These are phyloP conservation scores for Hippocampus kuda DNA, from an alignment of 2,797 vertebrate species.

Conservation along the genomic window DNA sequence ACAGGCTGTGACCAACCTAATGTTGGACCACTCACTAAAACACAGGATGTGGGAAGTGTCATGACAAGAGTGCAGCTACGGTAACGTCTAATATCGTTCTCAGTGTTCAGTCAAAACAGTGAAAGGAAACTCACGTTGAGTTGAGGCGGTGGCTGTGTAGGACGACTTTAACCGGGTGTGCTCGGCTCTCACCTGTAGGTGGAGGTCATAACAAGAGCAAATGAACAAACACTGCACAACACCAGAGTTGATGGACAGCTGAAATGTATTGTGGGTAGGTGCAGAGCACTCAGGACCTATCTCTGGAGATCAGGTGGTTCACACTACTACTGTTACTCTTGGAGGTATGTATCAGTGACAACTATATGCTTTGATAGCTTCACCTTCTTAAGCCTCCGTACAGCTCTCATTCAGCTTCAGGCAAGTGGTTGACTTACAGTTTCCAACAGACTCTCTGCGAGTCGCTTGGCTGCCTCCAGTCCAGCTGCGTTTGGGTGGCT, in stretches of 20 bases:
- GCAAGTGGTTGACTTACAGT: conserved; percentile 56
- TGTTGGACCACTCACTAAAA: conserved; percentile 38
- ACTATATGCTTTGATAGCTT: conserved; percentile 51
- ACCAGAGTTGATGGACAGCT: not conserved
- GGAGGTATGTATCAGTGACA: conserved; percentile 65
- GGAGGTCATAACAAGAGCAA: not conserved
- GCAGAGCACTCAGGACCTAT: conserved; percentile 53
- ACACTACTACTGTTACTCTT: conserved; percentile 54
- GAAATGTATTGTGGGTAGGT: conserved; percentile 50
- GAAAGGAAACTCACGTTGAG: conserved; percentile 58
- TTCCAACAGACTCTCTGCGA: conserved; percentile 71
- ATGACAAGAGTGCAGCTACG: conserved; percentile 27
- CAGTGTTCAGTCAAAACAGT: conserved; percentile 13
- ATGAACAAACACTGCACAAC: conserved; percentile 4
- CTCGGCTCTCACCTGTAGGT: conserved; percentile 62
- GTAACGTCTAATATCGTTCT: conserved; percentile 8
- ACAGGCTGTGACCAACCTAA: conserved; percentile 41
- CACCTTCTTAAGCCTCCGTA: conserved; percentile 66
- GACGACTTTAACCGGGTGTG: conserved; percentile 46
- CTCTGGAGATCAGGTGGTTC: conserved; percentile 58
- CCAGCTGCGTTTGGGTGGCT: conserved; percentile 71
- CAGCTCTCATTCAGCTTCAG: not conserved
- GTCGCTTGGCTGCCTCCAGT: conserved; percentile 69
- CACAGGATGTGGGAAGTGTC: conserved; percentile 10
- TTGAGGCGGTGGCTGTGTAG: conserved; percentile 63